Conservation (phyloP, 2,797 vertebrate species). For the Euthynnus affinis region DNA sequence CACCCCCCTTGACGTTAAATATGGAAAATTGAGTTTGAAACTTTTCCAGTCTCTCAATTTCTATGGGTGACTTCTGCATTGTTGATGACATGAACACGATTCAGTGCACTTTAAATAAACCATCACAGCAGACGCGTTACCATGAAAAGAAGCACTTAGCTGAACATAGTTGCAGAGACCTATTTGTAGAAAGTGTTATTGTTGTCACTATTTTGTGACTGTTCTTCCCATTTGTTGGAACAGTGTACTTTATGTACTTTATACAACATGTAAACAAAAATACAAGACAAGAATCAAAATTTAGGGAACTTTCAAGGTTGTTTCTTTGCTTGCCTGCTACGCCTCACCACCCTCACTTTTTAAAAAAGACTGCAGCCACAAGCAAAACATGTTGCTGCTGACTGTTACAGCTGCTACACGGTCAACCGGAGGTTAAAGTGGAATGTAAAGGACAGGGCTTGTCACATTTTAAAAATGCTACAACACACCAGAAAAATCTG, state of each 20-base stretch:
- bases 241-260: too few relatives aligned
- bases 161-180: conserved; percentile 2
- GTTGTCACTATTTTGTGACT: background rate
- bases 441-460: conserved; percentile 10
- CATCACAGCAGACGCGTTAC: conserved; percentile 35
- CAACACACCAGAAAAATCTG: conserved; percentile 25
- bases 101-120: conserved; percentile 29
- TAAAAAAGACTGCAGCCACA: conserved; percentile 31
- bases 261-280: too few relatives aligned
- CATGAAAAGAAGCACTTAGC: conserved; percentile 22
- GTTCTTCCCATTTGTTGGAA: background rate
- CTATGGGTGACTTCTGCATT: conserved; percentile 5
- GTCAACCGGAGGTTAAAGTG: conserved; percentile 36
- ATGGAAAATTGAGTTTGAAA: conserved; percentile 22
- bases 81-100: conserved; percentile 23
- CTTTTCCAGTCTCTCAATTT: conserved; percentile 28
- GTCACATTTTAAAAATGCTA: conserved; percentile 16
- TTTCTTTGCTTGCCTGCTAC: conserved; percentile 26
- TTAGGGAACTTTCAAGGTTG: conserved; percentile 23
- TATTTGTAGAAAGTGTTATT: background rate
- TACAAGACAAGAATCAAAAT: background rate
- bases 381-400: conserved; percentile 26
- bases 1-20: conserved; percentile 24
- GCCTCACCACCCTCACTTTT: conserved; percentile 27
- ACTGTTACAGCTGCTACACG: conserved; percentile 40